Base-by-base conservation (phyloP, 2,888 invertebrate species). In the Dynastes grantii region DNA sequence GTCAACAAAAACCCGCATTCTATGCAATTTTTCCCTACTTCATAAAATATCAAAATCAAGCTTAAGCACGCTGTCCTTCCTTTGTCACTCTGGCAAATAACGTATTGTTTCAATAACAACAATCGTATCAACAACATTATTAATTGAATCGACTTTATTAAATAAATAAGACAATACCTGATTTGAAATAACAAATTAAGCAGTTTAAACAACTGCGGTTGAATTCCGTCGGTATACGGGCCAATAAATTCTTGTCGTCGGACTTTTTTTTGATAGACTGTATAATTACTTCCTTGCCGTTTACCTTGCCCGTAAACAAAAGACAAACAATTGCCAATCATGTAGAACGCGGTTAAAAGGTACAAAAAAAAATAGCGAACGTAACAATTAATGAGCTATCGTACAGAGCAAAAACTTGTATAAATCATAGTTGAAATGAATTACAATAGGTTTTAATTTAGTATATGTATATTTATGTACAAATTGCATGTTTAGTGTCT, bases 291-390 rank as follows among this genome's bases (percentile, higher is more conserved):
- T 73, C 58, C 73, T 73, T 58, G 58, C 58, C 9, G 37, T 22
- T 73, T 58, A 73, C 73, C 73, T 73, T 58, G 73, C 40, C 6
- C 58, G 16, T 40, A 58, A 58, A 58, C 73, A 58, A 73, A 58
- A 73, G 73, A 73, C 32, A 55, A 61, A 37, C 37, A 40, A 37
- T 58, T 40, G 58, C 22, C 40, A 58, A 73, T 67, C 45, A 45
- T 11, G 29, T 61, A 9, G 67, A 45, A 45, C 11, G 9, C 8
- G 45, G 11, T 45, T 9, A 45, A 45, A 45, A 11, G 13, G 32
- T n/a, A 32, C 6, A 32, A 11, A 65, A 32, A 65, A 4, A 37
- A 65, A 37, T 16, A 16, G 16, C 16, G 16, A 65, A 45, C 45
- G 45, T 45, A 9, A 45, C 45, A 45, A 45, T 51, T 51, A 32